Evolutionary conservation across 2,113 vertebrate species (phyloP).

Genomic region (Sinocyclocheilus maitianheensis): DNA sequence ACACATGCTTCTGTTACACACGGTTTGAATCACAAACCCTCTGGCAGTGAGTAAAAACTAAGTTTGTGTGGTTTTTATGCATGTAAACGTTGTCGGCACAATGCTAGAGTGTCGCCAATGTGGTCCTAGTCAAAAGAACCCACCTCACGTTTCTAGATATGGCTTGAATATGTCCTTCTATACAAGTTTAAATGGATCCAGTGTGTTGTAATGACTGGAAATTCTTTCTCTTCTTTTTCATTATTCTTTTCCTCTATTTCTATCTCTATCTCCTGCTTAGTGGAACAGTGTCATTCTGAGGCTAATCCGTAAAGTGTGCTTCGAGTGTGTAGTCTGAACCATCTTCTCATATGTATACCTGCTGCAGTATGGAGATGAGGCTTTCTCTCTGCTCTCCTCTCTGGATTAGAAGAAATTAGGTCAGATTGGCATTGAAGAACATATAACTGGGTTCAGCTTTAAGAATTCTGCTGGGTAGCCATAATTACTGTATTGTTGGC

Average conservation of each 20-base stretch:
- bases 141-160: neutral
- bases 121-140: neutral
- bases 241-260: neutral
- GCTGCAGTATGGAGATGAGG: constrained; percentile 58
- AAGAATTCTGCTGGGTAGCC: constrained; percentile 56
- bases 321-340: constrained; percentile 20
- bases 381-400: constrained; percentile 50
- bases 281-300: constrained; percentile 29
- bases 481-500: constrained; percentile 45
- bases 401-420: constrained; percentile 70
- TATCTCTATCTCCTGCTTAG: constrained; percentile 20
- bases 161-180: neutral
- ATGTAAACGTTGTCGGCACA: neutral
- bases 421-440: constrained; percentile 57
- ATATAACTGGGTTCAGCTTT: constrained; percentile 66
- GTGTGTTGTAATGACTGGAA: neutral
- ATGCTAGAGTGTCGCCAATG: neutral
- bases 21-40: constrained; percentile 4
- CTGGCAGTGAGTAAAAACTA: neutral
- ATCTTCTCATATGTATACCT: constrained; percentile 32
- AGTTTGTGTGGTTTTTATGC: neutral
- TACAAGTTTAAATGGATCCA: neutral
- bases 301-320: neutral
- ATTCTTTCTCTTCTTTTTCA: neutral
- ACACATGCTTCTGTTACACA: neutral